These are phyloP conservation scores for Eulemur albifrons DNA, from an alignment of 2,797 vertebrate species.

Conservation along the genomic window DNA sequence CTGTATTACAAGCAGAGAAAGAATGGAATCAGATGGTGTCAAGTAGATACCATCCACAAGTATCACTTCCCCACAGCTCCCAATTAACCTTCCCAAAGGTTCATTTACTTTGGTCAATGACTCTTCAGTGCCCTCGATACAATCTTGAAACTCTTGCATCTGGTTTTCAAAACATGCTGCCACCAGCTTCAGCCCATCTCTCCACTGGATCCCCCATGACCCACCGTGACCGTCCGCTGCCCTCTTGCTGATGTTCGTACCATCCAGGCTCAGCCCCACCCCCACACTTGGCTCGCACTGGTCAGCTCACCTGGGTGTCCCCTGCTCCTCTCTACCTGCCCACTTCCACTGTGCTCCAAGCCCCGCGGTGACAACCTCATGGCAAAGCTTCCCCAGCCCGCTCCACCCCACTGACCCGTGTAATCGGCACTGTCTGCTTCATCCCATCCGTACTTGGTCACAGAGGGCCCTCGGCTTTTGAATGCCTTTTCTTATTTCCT, in stretches of 20 bases:
- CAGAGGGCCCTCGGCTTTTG: background rate
- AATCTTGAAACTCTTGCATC: conserved; percentile 11
- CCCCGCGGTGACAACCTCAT: background rate
- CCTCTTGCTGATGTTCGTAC: background rate
- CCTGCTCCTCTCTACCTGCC: background rate
- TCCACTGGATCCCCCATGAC: background rate
- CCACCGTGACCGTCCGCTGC: background rate
- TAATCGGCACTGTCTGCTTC: background rate
- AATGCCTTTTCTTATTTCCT: conserved; percentile 45
- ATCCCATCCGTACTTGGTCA: background rate
- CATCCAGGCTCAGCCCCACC: background rate
- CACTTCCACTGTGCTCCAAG: background rate
- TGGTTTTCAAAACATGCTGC: background rate
- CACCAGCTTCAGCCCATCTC: background rate
- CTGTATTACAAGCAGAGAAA: background rate
- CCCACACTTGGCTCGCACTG: background rate
- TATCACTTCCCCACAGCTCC: background rate
- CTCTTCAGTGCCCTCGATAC: background rate
- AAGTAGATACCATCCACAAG: background rate
- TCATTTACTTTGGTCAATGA: background rate
- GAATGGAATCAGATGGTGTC: background rate
- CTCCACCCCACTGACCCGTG: background rate
- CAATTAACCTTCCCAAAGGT: background rate
- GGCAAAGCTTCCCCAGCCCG: background rate
- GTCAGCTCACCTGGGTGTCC: background rate